Evolutionary conservation across 2,797 vertebrate genomes (phyloP), one percentile per base, ranked within the genome.

Genomic region (Pampus argenteus): DNA sequence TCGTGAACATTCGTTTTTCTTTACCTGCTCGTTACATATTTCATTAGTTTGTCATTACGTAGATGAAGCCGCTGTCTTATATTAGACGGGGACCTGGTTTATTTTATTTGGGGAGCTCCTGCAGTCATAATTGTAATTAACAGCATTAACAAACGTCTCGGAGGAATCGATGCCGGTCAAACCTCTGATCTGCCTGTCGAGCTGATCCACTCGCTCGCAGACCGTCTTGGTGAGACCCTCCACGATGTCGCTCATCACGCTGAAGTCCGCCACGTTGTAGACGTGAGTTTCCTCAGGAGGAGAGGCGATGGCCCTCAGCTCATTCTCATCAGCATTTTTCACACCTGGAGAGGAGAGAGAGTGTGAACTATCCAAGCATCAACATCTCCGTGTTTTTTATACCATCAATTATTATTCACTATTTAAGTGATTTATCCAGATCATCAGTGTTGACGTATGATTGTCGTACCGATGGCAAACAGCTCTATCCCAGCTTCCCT

Each of bases 181-280:
- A 97, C 97, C 96, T 95, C 89, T 95, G 66, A 98, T 93, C 88
- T 95, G 92, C 23, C 87, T 94, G 86, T 96, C 95, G 18, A 98
- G 96, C 29, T 95, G 92, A 73, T 97, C 96, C 67, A 99, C 95
- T 0, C 97, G 91, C 4, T 95, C 95, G 11, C 98, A 99, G 15
- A 99, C 84, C 0, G 93, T 96, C 83, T 91, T 93, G 1, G 97
- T 98, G 38, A 99, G 95, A 2, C 95, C 91, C 61, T 97, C 97
- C 68, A 99, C 96, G 38, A 99, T 98, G 17, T 95, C 95, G 52
- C 95, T 95, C 98, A 99, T 99, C 87, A 97, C 94, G 45, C 94
- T 96, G 23, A 99, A 99, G 84, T 99, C 98, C 0, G 96, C 97
- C 64, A 98, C 98, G 0, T 99, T 98, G 93, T 99, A 99, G 68